Percentiles rank a stretch among this genome's conserved stretches.
These are phyloP conservation scores for Ancistrus triradiatus DNA, from an alignment of 2,113 vertebrate species.

Conservation along the genomic window DNA sequence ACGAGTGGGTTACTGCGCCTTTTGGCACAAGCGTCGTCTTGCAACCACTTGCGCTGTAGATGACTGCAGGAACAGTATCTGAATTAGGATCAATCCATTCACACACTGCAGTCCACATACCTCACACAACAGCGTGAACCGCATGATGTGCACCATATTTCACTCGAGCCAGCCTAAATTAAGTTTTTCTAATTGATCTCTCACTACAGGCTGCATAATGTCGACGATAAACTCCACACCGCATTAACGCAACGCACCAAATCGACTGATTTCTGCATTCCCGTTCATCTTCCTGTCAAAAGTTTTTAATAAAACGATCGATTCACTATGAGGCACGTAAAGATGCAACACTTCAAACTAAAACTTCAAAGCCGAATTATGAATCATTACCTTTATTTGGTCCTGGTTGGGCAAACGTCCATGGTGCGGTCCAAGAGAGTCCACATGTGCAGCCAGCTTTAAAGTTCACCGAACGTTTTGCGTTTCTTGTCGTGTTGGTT, in stretches of 20 bases:
- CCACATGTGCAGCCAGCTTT: too few species aligned
- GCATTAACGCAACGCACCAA: too few species aligned
- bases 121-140: neutral
- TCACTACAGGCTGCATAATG: too few species aligned
- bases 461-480: neutral
- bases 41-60: too few species aligned
- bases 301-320: too few species aligned
- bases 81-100: neutral
- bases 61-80: neutral
- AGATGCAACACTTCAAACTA: too few species aligned
- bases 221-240: too few species aligned
- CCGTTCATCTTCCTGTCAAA: too few species aligned
- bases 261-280: too few species aligned
- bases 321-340: too few species aligned
- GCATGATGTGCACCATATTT: neutral
- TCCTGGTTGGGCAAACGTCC: neutral
- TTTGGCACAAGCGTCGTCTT: neutral
- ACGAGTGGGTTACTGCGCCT: neutral
- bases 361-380: too few species aligned
- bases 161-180: neutral
- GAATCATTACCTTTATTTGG: too few species aligned
- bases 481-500: neutral
- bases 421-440: neutral
- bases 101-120: neutral
- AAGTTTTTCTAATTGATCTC: neutral